These are phyloP conservation scores for Pontoporia blainvillei DNA, from an alignment of 2,113 vertebrate genomes.

Conservation along the genomic window DNA sequence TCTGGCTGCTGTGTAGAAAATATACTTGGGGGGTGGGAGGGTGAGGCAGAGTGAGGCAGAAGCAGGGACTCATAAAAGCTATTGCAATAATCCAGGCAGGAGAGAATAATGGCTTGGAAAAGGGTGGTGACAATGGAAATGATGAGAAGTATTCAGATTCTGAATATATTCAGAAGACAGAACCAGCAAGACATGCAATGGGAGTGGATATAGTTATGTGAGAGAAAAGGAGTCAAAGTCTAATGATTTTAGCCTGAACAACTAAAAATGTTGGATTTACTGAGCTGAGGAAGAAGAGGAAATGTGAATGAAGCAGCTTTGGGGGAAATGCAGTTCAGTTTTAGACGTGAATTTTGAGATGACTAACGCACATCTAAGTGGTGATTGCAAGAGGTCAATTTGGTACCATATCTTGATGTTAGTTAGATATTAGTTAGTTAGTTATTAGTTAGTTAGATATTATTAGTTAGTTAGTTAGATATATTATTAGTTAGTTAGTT, in stretches of 20 bases:
- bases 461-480: too few species aligned
- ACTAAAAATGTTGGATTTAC: not conserved
- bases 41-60: not conserved
- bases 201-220: not conserved
- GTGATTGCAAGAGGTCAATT: not conserved
- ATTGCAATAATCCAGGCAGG: not conserved
- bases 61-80: not conserved
- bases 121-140: not conserved
- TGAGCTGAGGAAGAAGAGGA: not conserved
- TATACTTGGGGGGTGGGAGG: not conserved
- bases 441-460: too few species aligned
- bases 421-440: not conserved
- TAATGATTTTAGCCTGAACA: not conserved
- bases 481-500: too few species aligned
- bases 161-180: not conserved
- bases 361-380: not conserved
- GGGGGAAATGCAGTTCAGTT: not conserved
- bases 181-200: not conserved
- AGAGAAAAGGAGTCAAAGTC: not conserved
- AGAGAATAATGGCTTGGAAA: not conserved
- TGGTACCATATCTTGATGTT: not conserved
- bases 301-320: not conserved
- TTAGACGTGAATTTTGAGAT: not conserved
- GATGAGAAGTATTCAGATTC: not conserved
- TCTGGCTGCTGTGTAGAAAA: not conserved